Evolutionary conservation across 2,888 invertebrate genomes (phyloP).

Genomic region (Amphipoea oculea): DNA sequence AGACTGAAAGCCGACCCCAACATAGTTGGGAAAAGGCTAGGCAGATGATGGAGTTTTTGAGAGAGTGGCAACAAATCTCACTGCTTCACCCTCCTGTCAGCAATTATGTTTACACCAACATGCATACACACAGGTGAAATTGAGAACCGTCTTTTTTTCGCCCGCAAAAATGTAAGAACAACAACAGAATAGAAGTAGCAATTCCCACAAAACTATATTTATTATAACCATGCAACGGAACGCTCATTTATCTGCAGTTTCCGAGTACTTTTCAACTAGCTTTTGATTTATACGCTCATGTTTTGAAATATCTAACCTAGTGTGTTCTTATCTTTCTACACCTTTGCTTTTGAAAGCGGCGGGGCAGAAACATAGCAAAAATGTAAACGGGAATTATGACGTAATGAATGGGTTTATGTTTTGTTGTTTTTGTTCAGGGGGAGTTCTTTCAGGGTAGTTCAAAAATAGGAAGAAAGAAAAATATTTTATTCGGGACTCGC

Average conservation of each 20-base stretch:
- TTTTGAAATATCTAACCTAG: conserved; percentile 57
- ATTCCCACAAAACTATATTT: conserved; percentile 48
- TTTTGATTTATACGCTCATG: conserved; percentile 59
- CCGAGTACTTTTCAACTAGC: conserved; percentile 50
- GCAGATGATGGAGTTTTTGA: neutral
- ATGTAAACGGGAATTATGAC: conserved; percentile 38
- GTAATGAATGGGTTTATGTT: conserved; percentile 39
- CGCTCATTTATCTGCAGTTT: conserved; percentile 52
- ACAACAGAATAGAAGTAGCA: neutral
- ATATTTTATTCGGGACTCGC: neutral
- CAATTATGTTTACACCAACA: neutral
- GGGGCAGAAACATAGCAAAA: conserved; percentile 32
- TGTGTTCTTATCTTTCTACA: conserved; percentile 48
- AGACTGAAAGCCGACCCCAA: too few species aligned
- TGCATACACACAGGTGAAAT: neutral
- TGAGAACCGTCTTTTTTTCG: neutral
- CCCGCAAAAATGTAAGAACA: neutral
- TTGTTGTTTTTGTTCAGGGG: conserved; percentile 7
- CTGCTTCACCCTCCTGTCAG: neutral
- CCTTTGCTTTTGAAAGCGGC: conserved; percentile 50
- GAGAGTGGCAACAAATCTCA: neutral
- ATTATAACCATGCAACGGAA: conserved; percentile 29
- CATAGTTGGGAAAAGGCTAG: too few species aligned
- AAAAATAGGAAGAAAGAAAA: neutral
- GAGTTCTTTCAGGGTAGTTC: neutral